Evolutionary conservation across 2,797 vertebrate genomes (phyloP).

Genomic region (Leucoraja ocellata): DNA sequence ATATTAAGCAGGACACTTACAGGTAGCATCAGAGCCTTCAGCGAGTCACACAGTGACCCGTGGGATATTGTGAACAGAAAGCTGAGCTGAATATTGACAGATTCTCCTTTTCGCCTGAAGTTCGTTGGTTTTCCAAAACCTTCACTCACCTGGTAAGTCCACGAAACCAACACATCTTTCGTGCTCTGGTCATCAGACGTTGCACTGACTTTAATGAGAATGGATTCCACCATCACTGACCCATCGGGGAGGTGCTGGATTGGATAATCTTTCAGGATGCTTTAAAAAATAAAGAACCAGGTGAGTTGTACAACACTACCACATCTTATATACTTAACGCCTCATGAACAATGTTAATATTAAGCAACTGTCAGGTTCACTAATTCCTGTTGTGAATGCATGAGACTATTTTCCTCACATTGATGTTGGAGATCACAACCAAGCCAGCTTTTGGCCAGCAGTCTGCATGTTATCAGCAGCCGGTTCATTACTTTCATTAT

Average conservation of each 20-base stretch:
- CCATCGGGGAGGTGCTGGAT: slow-evolving; percentile 90
- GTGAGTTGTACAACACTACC: background rate
- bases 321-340: background rate
- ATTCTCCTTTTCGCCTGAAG: background rate
- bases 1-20: background rate
- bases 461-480: background rate
- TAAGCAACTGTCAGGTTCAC: background rate
- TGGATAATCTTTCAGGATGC: slow-evolving; percentile 78
- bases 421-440: background rate
- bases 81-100: background rate
- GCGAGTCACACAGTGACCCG: background rate
- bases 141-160: slow-evolving; percentile 85
- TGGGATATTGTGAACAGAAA: background rate
- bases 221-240: slow-evolving; percentile 91
- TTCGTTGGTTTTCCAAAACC: background rate
- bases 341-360: background rate
- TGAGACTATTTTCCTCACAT: background rate
- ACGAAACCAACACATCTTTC: slow-evolving; percentile 87
- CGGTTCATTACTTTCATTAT: background rate
- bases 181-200: slow-evolving; percentile 77
- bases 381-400: background rate
- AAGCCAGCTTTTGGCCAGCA: background rate
- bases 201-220: slow-evolving; percentile 86
- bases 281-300: slow-evolving; percentile 44
- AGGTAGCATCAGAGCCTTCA: background rate